Base-by-base conservation (phyloP, 2,797 vertebrate genomes). In the Sitta carolinensis region DNA sequence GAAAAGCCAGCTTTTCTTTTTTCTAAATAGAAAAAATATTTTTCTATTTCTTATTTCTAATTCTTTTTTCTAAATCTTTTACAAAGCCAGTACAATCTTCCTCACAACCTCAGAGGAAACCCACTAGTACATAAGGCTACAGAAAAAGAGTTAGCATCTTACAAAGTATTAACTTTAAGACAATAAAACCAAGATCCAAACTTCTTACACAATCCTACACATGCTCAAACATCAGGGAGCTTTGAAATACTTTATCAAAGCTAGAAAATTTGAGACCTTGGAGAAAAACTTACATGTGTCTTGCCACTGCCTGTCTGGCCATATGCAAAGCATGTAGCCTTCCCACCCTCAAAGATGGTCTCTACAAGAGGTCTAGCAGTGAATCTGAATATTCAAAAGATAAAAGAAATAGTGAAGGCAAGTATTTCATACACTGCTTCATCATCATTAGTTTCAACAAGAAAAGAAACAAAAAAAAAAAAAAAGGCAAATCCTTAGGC, bases 281-380 rank as follows among this genome's bases (percentile, higher is more conserved):
- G 20, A 32, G 67, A 59, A 78, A 38, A 69, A 98, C 99, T 98
- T 98, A 99, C 99, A 32, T 99, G 99, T 19, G 99, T 99, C 94
- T 99, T 99, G 57, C 99, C 99, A 96, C 99, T 99, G 96, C 99
- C 99, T 1, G 99, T 99, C 95, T 99, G 99, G 25, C 99, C 99
- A 47, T 99, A 99, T 0, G 99, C 99, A 93, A 99, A 99, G 96
- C 99, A 99, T 0, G 99, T 98, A 0, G 98, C 98, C 78, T 97
- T 98, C 97, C 98, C 98, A 16, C 99, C 99, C 90, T 99, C 98
- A 75, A 99, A 99, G 94, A 99, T 98, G 5, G 98, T 98, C 86
- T 99, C 98, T 64, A 99, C 98, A 89, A 99, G 98, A 89, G 99
- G 99, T 94, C 98, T 98, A 90, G 99, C 99, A 82, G 99, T 98